Base-by-base conservation (phyloP, 2,113 vertebrate species). In the Corythaeola cristata region DNA sequence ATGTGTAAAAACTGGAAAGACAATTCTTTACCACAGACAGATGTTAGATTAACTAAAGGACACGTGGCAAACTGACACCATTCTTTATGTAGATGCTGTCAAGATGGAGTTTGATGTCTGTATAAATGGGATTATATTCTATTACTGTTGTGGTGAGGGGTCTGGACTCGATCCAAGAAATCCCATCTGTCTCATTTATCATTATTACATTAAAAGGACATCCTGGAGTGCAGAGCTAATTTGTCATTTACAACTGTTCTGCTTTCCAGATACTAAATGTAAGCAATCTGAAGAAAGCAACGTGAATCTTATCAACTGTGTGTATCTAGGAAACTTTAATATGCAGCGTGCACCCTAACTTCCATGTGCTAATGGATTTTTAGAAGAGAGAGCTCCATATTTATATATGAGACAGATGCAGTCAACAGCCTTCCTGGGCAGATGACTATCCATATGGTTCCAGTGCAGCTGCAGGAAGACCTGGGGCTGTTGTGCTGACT, bases 171-270 rank as follows among this genome's bases (percentile, higher is more conserved):
- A 52, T 55, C 89, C 91, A 94, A 72, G 84, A 60, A 94, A 93
- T 67, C 35, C 84, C 91, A 92, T 94, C 95, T 97, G 94, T 72
- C 81, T 89, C 73, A 59, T 89, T 92, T 84, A 72, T 82, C 47
- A 44, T 92, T 89, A 90, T 92, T 71, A 80, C 56, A 81, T 90
- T 93, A 84, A 78, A 94, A 84, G 59, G 79, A 94, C 68, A 86
- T 59, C 63, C 90, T 64, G 73, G 95, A 94, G 52, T 13, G 33
- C 72, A 81, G 67, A 80, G 85, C 64, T 84, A 74, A 95, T 86
- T 85, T 88, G 64, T 92, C 79, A 86, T 77, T 93, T 92, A 77
- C 85, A 88, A 47, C 88, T 90, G 47, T 67, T 86, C 64, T 86
- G 72, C 90, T 75, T 95, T 85, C 85, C 79, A 94, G 84, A 59